Percentiles rank a stretch among this genome's conserved stretches.
These are phyloP conservation scores for Tenthredo livida DNA, from an alignment of 2,888 invertebrate genomes.

Conservation along the genomic window DNA sequence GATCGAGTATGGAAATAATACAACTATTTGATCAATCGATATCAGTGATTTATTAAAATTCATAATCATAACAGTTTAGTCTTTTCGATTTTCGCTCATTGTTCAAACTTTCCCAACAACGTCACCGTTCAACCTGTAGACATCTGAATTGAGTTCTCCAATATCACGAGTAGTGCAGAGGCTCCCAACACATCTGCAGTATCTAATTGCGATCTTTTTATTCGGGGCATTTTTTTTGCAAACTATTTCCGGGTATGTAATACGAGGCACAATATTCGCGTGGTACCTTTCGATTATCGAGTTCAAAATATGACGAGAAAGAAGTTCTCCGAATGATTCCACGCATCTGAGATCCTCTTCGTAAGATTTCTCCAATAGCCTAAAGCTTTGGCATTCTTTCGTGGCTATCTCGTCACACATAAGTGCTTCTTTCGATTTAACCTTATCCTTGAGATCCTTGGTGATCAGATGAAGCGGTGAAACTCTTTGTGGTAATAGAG, in stretches of 20 bases:
- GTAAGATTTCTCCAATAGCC: neutral
- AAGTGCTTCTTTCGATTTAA: neutral
- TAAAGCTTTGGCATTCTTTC: neutral
- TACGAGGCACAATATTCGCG: neutral
- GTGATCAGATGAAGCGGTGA: slow-evolving; percentile 7
- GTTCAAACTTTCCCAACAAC: neutral
- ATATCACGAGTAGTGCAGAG: slow-evolving; percentile 16
- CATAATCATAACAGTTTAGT: neutral
- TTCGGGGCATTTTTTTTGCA: slow-evolving; percentile 2
- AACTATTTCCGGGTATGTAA: slow-evolving; percentile 39
- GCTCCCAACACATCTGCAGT: slow-evolving; percentile 42
- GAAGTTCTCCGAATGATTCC: slow-evolving; percentile 17
- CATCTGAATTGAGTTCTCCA: slow-evolving; percentile 7
- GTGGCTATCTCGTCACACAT: neutral
- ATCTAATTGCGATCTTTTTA: slow-evolving; percentile 5
- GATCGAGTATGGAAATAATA: neutral
- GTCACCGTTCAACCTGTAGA: neutral
- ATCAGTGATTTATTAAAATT: neutral
- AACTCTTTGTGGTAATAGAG: neutral
- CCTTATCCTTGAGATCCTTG: neutral
- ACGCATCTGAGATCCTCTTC: neutral
- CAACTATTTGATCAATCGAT: neutral
- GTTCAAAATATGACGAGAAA: slow-evolving; percentile 37
- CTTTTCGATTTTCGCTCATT: neutral
- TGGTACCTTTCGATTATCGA: slow-evolving; percentile 14